phyloP scores from a whole-genome alignment of 1,140 invertebrate genomes.

The Phymorhynchus buccinoides region DNA sequence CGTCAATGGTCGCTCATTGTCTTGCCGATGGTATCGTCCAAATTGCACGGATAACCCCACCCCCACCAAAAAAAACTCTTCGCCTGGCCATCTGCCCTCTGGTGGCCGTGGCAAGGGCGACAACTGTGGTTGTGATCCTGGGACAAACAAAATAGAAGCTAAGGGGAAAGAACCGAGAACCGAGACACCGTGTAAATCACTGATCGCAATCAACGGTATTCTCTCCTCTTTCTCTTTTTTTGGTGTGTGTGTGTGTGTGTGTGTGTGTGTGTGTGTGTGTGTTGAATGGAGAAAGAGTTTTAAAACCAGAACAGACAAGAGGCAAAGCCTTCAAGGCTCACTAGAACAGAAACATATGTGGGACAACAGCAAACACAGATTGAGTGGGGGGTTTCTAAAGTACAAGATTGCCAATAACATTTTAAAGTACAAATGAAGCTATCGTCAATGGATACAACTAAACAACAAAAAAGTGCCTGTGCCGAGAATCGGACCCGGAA shows the following conservation, averaged over 20 bases:
- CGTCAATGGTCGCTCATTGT: slow-evolving; percentile 4
- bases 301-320: too few relatives aligned
- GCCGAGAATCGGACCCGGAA: too few relatives aligned
- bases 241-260: background rate
- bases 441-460: too few relatives aligned
- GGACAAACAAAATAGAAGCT: slow-evolving; percentile 39
- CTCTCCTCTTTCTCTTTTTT: background rate
- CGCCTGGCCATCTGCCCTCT: slow-evolving; percentile 27
- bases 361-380: too few relatives aligned
- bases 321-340: too few relatives aligned
- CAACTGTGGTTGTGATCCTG: slow-evolving; percentile 37
- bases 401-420: too few relatives aligned
- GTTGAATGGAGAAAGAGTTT: background rate
- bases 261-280: background rate
- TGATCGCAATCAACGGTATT: slow-evolving; percentile 27
- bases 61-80: slow-evolving; percentile 29
- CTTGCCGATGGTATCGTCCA: slow-evolving; percentile 26
- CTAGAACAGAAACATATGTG: too few relatives aligned
- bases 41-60: slow-evolving; percentile 34
- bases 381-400: too few relatives aligned
- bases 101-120: background rate
- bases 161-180: background rate
- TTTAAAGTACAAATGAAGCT: too few relatives aligned
- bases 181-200: slow-evolving; percentile 29
- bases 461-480: too few relatives aligned